Evolutionary conservation across 2,888 invertebrate species (phyloP), one percentile per base, ranked within the genome.

Genomic region (Philopedon plagiatum): DNA sequence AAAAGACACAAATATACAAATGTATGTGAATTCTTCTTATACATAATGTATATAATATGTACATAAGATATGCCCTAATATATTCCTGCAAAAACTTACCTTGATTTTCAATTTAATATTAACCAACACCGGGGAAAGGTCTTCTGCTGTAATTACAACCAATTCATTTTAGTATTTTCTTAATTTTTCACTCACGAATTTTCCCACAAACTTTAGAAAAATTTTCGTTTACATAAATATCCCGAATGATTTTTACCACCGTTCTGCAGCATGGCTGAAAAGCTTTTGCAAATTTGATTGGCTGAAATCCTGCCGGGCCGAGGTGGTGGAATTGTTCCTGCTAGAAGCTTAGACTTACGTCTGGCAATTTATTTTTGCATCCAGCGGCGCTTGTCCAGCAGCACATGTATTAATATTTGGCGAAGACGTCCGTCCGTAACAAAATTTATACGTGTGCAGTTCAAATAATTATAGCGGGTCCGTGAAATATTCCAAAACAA

Each of bases 241-340:
- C 51, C 29, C 18, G n/a, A 54, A 54, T 54, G 51, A 54, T 54
- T 54, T 54, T 54, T 23, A 29, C 51, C 13, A 32, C 66, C 34
- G 34, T 23, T 34, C 54, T 39, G 54, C 65, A 56, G 51, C 68
- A 62, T 63, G 46, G 41, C 60, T 60, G 58, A 29, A 34, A 54
- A 57, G 60, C 60, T 60, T 70, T 64, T 65, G 71, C 71, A 51
- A 46, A 18, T 63, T 63, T 57, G 34, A 71, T 71, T 71, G 71
- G 71, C 58, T 51, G 57, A 39, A 49, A 13, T 71, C 65, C 51
- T 51, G 60, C 56, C 63, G 39, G 54, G 70, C 34, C 62, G 63
- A 57, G 62, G 39, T 37, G 54, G 68, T 44, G 39, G 62, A 32
- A 57, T 39, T 19, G 15, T 32, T 65, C 39, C 56, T 65, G 56